A percentile compares a stretch with the other conserved stretches of the same genome.
phyloP scores from a whole-genome alignment of 37 sponge, comb jelly and placozoan species.

The Beroe forskalii region DNA sequence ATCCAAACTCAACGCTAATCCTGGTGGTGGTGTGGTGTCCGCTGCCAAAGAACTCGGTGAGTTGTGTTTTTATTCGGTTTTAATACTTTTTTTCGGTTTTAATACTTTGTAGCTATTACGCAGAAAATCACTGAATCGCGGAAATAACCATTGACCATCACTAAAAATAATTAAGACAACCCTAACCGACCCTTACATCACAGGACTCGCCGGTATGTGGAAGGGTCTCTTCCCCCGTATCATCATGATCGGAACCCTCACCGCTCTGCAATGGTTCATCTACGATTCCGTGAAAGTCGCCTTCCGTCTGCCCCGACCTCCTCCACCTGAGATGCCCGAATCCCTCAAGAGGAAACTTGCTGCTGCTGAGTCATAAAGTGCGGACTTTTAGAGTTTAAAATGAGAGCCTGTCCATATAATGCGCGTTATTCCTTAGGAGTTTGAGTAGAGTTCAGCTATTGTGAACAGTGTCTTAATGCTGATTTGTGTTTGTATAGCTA shows the following conservation, averaged over 20 bases:
- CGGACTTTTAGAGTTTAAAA: too few species aligned
- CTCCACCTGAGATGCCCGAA: conserved; percentile 99
- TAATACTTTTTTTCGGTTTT: too few species aligned
- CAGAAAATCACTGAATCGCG: too few species aligned
- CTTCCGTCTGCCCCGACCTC: conserved; percentile 97
- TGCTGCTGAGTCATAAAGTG: conserved; percentile 38
- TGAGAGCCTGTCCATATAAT: background rate
- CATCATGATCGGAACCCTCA: conserved; percentile 97
- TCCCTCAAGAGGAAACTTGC: conserved; percentile 87
- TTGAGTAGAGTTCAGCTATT: too few species aligned
- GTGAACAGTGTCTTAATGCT: too few species aligned
- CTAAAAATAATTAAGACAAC: too few species aligned
- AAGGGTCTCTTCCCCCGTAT: conserved; percentile 95
- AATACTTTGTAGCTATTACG: too few species aligned
- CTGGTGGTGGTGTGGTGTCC: conserved; percentile 81
- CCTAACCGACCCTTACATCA: too few species aligned
- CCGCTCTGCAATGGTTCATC: conserved; percentile 99
- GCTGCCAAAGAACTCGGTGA: conserved; percentile 91
- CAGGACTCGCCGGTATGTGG: conserved; percentile 82
- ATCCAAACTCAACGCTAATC: conserved; percentile 93
- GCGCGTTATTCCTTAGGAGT: too few species aligned
- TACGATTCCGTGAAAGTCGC: conserved; percentile 96
- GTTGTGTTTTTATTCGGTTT: too few species aligned
- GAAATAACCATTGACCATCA: too few species aligned
- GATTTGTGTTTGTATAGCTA: background rate